These are phyloP conservation scores for Rousettus leschenaultii DNA, from an alignment of 2,113 vertebrate species.

Conservation along the genomic window DNA sequence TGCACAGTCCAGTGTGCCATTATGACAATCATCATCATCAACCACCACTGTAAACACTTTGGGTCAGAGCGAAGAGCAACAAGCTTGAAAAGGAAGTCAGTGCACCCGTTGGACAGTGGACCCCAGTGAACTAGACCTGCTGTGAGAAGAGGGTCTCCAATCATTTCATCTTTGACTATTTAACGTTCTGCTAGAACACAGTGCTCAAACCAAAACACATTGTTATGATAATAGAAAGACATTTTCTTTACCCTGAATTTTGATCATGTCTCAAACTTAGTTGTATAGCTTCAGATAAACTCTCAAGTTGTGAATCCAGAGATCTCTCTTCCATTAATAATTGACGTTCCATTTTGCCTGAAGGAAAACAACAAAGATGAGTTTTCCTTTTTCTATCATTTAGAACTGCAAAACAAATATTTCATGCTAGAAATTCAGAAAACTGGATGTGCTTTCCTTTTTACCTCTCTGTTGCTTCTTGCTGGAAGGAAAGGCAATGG, in stretches of 20 bases:
- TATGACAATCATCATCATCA: neutral
- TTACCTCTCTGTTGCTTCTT: neutral
- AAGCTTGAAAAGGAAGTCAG: neutral
- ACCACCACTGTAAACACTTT: neutral
- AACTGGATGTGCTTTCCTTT: neutral
- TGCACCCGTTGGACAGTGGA: neutral
- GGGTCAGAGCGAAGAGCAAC: neutral
- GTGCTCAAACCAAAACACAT: neutral
- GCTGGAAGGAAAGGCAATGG: neutral
- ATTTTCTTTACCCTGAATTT: conserved; percentile 84
- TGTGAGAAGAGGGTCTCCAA: neutral
- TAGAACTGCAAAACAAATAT: neutral
- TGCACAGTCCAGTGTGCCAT: neutral
- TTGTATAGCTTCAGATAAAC: conserved; percentile 83
- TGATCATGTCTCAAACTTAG: conserved; percentile 81
- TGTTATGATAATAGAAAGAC: neutral
- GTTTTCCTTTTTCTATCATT: neutral
- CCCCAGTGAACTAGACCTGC: too few relatives aligned
- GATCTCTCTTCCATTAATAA: conserved; percentile 70
- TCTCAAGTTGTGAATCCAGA: conserved; percentile 70
- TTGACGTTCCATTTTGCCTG: conserved; percentile 85
- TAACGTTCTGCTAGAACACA: neutral
- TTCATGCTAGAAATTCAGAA: neutral
- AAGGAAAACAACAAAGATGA: conserved; percentile 41
- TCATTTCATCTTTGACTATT: neutral